Base-by-base conservation (phyloP, 2,797 vertebrate species). In the Gouania willdenowi region DNA sequence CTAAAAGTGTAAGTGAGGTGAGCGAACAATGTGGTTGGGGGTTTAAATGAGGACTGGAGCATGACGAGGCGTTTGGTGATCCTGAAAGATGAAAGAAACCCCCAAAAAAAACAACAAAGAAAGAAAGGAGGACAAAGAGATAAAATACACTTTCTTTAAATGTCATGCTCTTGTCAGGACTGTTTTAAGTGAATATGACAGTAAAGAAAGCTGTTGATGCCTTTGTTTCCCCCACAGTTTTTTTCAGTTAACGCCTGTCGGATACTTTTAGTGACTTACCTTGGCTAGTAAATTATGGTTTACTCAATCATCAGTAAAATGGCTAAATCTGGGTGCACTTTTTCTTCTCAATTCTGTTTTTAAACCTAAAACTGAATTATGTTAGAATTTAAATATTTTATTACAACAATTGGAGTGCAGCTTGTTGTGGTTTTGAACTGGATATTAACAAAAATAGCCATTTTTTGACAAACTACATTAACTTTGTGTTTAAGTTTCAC, bases 231-330 rank as follows among this genome's bases (percentile, higher is more conserved):
- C 68, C 73, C 64, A 43, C 56, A 36, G 62, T 77, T 36, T 61
- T 77, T 67, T 39, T 40, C 6, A 15, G 27, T 66, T 54, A n/a
- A 62, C 41, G 60, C 63, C 68, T 58, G 68, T 83, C 72, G 81
- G n/a, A n/a, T n/a, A n/a, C n/a, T n/a, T n/a, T n/a, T n/a, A n/a
- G n/a, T n/a, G n/a, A n/a, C n/a, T n/a, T n/a, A n/a, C n/a, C n/a
- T n/a, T n/a, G n/a, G n/a, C n/a, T n/a, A n/a, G n/a, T n/a, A n/a
- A n/a, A n/a, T n/a, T n/a, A n/a, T n/a, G n/a, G n/a, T n/a, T n/a
- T n/a, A n/a, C n/a, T n/a, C n/a, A n/a, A n/a, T n/a, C n/a, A n/a
- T n/a, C n/a, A n/a, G n/a, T n/a, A n/a, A n/a, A n/a, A n/a, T n/a
- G n/a, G n/a, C n/a, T n/a, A n/a, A n/a, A n/a, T n/a, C n/a, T n/a